Evolutionary conservation across 2,113 vertebrate genomes (phyloP).

Genomic region (Herpetotheres cachinnans): DNA sequence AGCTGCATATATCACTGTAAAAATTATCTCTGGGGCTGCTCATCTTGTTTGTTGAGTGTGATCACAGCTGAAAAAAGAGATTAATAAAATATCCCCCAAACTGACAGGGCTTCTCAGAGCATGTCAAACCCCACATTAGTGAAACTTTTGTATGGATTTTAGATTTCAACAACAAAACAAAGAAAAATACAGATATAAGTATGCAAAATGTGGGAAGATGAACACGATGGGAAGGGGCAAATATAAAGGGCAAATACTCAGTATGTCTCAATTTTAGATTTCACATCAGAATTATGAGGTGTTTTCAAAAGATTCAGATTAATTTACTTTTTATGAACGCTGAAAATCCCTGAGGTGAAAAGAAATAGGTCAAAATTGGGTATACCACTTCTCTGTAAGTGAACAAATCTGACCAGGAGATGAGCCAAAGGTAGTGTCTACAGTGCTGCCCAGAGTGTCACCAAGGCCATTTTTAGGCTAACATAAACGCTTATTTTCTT

Average conservation of each 20-base stretch:
- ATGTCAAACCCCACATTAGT: background rate
- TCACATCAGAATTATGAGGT: background rate
- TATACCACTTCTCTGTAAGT: background rate
- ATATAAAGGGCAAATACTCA: background rate
- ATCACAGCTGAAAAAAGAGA: background rate
- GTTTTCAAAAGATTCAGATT: background rate
- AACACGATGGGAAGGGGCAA: background rate
- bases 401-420: background rate
- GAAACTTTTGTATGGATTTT: background rate
- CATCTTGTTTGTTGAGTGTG: slow-evolving; percentile 22
- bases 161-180: background rate
- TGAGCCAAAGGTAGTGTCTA: background rate
- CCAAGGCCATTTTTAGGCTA: background rate
- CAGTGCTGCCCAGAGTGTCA: background rate
- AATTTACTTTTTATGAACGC: background rate
- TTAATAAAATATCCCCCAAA: background rate
- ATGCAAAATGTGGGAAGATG: background rate
- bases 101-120: background rate
- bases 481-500: background rate
- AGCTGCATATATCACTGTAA: background rate
- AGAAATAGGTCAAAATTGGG: background rate
- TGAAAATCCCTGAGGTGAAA: background rate
- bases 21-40: background rate
- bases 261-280: background rate
- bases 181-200: background rate